Conservation (phyloP, 2,113 vertebrate genomes). For the Oenanthe oenanthe region DNA sequence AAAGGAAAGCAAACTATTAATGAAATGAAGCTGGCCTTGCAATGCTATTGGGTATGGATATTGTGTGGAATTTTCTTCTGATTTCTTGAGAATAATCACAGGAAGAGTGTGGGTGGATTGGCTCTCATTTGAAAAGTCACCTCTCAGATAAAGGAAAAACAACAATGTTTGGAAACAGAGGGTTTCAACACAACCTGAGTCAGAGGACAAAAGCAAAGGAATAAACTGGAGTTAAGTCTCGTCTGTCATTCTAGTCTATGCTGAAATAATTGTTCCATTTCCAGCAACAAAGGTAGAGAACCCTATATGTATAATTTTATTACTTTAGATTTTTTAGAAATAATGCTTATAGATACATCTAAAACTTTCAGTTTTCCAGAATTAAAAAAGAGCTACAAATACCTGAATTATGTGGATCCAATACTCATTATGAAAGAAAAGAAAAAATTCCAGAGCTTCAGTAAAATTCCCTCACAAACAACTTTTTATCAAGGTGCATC, state of each 20-base stretch:
- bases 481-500: neutral
- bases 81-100: conserved; percentile 42
- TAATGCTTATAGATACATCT: neutral
- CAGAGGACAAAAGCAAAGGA: neutral
- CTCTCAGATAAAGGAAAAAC: neutral
- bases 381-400: neutral
- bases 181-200: neutral
- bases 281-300: neutral
- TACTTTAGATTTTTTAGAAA: neutral
- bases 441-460: neutral
- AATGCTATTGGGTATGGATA: neutral
- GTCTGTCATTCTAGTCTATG: neutral
- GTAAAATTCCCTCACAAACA: neutral
- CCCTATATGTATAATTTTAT: neutral
- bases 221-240: neutral
- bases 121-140: neutral
- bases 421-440: neutral
- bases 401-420: neutral
- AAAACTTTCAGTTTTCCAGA: neutral
- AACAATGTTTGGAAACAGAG: neutral
- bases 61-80: conserved; percentile 11
- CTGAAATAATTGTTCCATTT: neutral
- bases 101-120: conserved; percentile 19
- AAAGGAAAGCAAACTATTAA: conserved; percentile 41
- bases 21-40: neutral